A percentile compares a stretch with the other conserved stretches of the same genome.
phyloP scores from a whole-genome alignment of 1,140 invertebrate genomes.

The Cydia splendana region DNA sequence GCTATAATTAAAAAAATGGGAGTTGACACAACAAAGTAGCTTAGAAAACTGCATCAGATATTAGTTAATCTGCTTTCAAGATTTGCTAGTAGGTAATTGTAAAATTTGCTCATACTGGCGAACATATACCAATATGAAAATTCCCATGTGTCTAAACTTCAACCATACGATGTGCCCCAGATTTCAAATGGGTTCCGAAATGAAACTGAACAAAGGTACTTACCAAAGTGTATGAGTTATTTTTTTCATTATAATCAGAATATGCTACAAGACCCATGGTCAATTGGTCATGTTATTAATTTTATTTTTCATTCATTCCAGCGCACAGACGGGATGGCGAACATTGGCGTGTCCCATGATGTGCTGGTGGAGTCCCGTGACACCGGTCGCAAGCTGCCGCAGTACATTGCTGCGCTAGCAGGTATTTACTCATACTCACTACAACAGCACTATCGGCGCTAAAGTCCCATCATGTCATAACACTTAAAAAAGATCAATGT shows the following conservation, averaged over 20 bases:
- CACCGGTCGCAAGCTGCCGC: conserved; percentile 81
- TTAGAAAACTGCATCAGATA: too few species aligned
- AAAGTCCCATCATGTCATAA: too few species aligned
- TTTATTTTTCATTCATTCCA: conserved; percentile 49
- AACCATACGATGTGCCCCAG: conserved; percentile 35
- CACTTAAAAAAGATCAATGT: too few species aligned
- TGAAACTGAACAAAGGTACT: conserved; percentile 32
- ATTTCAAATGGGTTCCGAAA: conserved; percentile 20
- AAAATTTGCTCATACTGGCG: too few species aligned
- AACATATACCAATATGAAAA: not conserved
- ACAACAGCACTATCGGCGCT: too few species aligned
- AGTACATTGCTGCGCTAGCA: conserved; percentile 85
- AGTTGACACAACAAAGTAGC: too few species aligned
- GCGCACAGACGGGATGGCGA: conserved; percentile 64
- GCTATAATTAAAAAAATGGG: too few species aligned
- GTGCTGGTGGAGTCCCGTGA: conserved; percentile 74
- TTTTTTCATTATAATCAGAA: not conserved
- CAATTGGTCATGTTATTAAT: conserved; percentile 26
- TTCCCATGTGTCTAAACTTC: not conserved
- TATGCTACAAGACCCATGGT: too few species aligned
- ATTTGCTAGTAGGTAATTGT: too few species aligned
- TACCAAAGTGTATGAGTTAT: conserved; percentile 1
- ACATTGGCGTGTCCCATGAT: conserved; percentile 80
- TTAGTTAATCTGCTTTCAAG: too few species aligned
- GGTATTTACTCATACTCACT: conserved; percentile 56